phyloP scores from a whole-genome alignment of 2,888 invertebrate genomes.

The Terebella lapidaria region DNA sequence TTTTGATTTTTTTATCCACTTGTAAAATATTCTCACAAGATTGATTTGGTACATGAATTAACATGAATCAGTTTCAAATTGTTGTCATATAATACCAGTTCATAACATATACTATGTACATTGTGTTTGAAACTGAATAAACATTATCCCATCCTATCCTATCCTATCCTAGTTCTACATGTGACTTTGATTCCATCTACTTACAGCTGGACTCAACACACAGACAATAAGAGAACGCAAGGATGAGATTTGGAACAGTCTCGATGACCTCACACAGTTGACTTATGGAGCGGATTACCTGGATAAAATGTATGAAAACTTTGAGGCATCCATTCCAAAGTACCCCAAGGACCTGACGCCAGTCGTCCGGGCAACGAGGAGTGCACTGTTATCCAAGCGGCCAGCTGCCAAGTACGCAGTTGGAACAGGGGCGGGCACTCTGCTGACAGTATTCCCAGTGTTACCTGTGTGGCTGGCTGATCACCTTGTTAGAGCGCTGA shows the following conservation, averaged over 20 bases:
- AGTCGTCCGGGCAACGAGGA: slow-evolving; percentile 41
- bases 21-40: too few relatives aligned
- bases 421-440: slow-evolving; percentile 39
- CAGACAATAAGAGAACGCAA: slow-evolving; percentile 28
- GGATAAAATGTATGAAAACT: slow-evolving; percentile 33
- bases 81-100: too few relatives aligned
- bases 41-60: too few relatives aligned
- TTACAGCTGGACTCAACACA: slow-evolving; percentile 34
- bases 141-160: too few relatives aligned
- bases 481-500: background rate
- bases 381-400: slow-evolving; percentile 41
- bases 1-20: too few relatives aligned
- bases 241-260: slow-evolving; percentile 38
- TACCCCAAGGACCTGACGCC: slow-evolving; percentile 42
- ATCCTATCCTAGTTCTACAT: too few relatives aligned
- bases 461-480: slow-evolving; percentile 45
- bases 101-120: too few relatives aligned
- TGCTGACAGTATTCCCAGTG: slow-evolving; percentile 35
- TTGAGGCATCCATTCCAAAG: slow-evolving; percentile 25
- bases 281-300: slow-evolving; percentile 41
- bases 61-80: too few relatives aligned
- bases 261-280: slow-evolving; percentile 33
- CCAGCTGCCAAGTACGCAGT: slow-evolving; percentile 41
- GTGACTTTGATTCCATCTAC: background rate
- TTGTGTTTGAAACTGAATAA: too few relatives aligned